phyloP scores from a whole-genome alignment of 37 sponge, comb jelly and placozoan species.

The Agelas oroides region DNA sequence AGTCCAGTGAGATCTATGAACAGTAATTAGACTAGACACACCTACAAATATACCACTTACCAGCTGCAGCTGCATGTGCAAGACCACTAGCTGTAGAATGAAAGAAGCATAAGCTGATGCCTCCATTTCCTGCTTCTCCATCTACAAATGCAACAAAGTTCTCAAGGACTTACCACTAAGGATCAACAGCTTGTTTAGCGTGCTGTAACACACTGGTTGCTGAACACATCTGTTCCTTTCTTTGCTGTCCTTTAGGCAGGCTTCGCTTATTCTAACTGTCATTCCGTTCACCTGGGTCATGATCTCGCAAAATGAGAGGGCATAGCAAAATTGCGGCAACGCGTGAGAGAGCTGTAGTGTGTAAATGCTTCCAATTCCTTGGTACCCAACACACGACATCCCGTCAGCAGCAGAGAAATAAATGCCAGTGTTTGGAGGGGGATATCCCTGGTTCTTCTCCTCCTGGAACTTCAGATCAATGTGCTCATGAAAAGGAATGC shows the following conservation, averaged over 20 bases:
- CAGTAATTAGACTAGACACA: too few species aligned
- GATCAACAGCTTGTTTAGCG: slow-evolving; percentile 3
- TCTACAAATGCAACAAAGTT: too few species aligned
- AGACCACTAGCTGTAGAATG: too few species aligned
- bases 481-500: not conserved
- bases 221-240: not conserved
- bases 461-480: not conserved
- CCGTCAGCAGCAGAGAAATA: slow-evolving; percentile 24
- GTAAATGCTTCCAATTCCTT: slow-evolving; percentile 43
- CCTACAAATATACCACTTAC: too few species aligned
- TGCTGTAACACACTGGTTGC: slow-evolving; percentile 19
- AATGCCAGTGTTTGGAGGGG: slow-evolving; percentile 18
- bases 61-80: too few species aligned
- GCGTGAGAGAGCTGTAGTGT: slow-evolving; percentile 29
- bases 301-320: slow-evolving; percentile 36
- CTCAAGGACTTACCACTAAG: slow-evolving; percentile 16
- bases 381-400: not conserved
- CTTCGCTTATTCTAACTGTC: not conserved
- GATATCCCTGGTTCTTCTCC: not conserved
- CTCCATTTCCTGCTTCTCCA: too few species aligned
- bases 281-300: slow-evolving; percentile 34
- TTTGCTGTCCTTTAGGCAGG: too few species aligned
- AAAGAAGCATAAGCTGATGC: too few species aligned
- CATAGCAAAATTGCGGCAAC: slow-evolving; percentile 23
- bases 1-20: too few species aligned